Percentiles rank a stretch among this genome's conserved stretches.
phyloP scores from a whole-genome alignment of 2,797 vertebrate species.

The Rhinophrynus dorsalis region DNA sequence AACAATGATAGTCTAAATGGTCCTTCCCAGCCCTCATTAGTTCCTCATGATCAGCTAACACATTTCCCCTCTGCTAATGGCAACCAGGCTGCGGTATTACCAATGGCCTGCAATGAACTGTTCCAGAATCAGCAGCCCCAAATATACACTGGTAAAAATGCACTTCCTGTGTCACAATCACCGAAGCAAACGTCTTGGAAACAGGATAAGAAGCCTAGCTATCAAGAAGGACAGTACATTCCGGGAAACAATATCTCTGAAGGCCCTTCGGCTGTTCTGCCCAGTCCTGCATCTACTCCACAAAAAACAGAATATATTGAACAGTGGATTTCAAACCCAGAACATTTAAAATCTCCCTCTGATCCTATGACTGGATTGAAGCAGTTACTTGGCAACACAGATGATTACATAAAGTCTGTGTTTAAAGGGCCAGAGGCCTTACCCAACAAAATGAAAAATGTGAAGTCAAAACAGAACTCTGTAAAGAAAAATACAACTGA shows the following conservation, averaged over 20 bases:
- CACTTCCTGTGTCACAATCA: slow-evolving; percentile 50
- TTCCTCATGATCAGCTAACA: slow-evolving; percentile 50
- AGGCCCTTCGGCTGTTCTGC: slow-evolving; percentile 71
- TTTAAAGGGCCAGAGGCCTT: slow-evolving; percentile 78
- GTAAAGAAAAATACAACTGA: slow-evolving; percentile 44
- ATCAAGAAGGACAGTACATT: slow-evolving; percentile 64
- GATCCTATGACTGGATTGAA: slow-evolving; percentile 95
- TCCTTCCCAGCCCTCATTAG: slow-evolving; percentile 51
- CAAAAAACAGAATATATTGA: slow-evolving; percentile 59
- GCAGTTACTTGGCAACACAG: slow-evolving; percentile 83
- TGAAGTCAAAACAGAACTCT: slow-evolving; percentile 47
- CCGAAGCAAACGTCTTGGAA: slow-evolving; percentile 65
- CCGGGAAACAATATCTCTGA: slow-evolving; percentile 57
- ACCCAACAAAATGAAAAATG: slow-evolving; percentile 46
- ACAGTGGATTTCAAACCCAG: slow-evolving; percentile 63
- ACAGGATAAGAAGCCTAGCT: slow-evolving; percentile 67
- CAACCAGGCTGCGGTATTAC: slow-evolving; percentile 53
- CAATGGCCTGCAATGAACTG: slow-evolving; percentile 49
- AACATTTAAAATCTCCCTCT: slow-evolving; percentile 58
- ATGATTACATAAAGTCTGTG: slow-evolving; percentile 76
- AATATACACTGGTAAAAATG: slow-evolving; percentile 14
- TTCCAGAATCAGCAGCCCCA: slow-evolving; percentile 37
- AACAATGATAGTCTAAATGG: slow-evolving; percentile 58
- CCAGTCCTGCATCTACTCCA: slow-evolving; percentile 63
- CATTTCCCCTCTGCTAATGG: slow-evolving; percentile 65